Percentiles rank a stretch among this genome's conserved stretches.
Evolutionary conservation across 2,888 invertebrate genomes (phyloP).

Genomic region (Ormyrus nitidulus): DNA sequence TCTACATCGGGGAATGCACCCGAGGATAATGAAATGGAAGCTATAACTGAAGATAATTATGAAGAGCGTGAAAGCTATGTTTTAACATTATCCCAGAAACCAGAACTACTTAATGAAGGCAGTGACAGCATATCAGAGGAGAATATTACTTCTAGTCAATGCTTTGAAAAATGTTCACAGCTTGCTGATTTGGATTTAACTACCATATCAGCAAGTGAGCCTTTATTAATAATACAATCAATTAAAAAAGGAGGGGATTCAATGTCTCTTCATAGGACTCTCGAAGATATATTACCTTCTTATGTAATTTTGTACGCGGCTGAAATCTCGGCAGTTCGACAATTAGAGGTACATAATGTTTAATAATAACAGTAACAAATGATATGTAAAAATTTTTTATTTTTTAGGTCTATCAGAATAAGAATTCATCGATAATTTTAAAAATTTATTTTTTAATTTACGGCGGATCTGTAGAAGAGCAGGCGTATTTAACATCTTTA

Average conservation of each 20-base stretch:
- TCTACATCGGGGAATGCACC: neutral
- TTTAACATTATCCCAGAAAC: slow-evolving; percentile 82
- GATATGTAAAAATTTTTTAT: slow-evolving; percentile 10
- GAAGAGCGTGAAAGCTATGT: slow-evolving; percentile 77
- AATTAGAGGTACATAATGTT: slow-evolving; percentile 84
- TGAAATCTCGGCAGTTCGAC: slow-evolving; percentile 90
- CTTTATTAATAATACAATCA: slow-evolving; percentile 85
- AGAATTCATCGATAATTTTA: slow-evolving; percentile 75
- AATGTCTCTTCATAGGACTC: slow-evolving; percentile 83
- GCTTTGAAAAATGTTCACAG: slow-evolving; percentile 73
- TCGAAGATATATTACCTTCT: slow-evolving; percentile 84
- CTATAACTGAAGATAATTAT: slow-evolving; percentile 61
- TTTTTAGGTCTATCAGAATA: slow-evolving; percentile 80
- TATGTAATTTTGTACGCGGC: slow-evolving; percentile 94
- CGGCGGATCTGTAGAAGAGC: slow-evolving; percentile 96
- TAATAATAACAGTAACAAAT: neutral
- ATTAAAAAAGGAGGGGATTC: slow-evolving; percentile 85
- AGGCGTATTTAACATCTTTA: slow-evolving; percentile 93
- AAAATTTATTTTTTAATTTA: slow-evolving; percentile 94
- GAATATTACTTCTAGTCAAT: slow-evolving; percentile 55
- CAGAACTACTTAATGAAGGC: slow-evolving; percentile 54
- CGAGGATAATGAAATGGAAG: slow-evolving; percentile 42
- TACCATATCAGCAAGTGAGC: slow-evolving; percentile 80
- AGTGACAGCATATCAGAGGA: slow-evolving; percentile 56
- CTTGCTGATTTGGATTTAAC: slow-evolving; percentile 83